Evolutionary conservation across 2,113 vertebrate species (phyloP).

Genomic region (Pterophyllum scalare): DNA sequence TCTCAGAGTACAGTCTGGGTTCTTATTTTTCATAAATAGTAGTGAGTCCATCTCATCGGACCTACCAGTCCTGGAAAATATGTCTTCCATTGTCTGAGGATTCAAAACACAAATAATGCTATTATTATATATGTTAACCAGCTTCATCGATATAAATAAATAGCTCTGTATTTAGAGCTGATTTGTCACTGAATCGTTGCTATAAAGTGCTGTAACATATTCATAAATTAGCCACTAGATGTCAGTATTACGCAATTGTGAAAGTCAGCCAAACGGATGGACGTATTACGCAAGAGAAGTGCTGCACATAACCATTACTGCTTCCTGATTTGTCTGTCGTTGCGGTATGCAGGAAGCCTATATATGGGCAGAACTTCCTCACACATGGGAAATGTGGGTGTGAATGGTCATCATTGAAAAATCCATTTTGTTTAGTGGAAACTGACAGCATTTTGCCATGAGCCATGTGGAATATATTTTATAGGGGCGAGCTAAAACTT

Average conservation of each 20-base stretch:
- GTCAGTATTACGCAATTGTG: conserved; percentile 32
- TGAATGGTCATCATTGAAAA: conserved; percentile 42
- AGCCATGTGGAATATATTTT: conserved; percentile 37
- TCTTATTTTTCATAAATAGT: conserved; percentile 64
- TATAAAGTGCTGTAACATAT: neutral
- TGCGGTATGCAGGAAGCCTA: conserved; percentile 48
- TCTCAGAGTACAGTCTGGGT: conserved; percentile 78
- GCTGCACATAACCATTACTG: neutral
- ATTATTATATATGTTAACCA: conserved; percentile 7
- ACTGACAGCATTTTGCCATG: neutral
- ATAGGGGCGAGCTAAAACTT: neutral
- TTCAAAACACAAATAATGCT: conserved; percentile 5
- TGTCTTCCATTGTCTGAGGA: conserved; percentile 70
- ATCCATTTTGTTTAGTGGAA: conserved; percentile 53
- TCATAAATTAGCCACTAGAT: conserved; percentile 53
- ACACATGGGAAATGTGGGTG: conserved; percentile 24
- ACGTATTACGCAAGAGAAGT: neutral
- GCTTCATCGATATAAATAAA: neutral
- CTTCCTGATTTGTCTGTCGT: conserved; percentile 44
- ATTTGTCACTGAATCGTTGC: neutral
- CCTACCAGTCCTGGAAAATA: conserved; percentile 65
- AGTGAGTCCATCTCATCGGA: conserved; percentile 81
- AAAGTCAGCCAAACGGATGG: rapidly evolving
- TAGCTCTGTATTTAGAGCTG: neutral
- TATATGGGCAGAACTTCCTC: conserved; percentile 65